A percentile compares a stretch with the other conserved stretches of the same genome.
Conservation (phyloP, 2,888 invertebrate species). For the Blastobasis adustella region DNA sequence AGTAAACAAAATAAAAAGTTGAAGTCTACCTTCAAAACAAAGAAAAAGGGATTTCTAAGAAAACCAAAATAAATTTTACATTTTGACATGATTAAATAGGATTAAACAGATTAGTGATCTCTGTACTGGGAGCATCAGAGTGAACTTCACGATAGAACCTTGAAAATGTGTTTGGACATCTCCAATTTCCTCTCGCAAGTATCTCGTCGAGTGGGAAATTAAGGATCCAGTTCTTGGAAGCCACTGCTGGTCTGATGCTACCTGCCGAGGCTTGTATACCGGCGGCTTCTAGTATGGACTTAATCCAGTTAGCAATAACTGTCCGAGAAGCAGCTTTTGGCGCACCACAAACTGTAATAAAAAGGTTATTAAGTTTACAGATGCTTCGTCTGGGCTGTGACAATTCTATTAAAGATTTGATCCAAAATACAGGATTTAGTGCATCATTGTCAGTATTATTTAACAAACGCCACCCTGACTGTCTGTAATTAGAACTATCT, state of each 20-base stretch:
- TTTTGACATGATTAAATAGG: too few species aligned
- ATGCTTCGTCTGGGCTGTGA: not conserved
- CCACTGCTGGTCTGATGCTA: slow-evolving; percentile 18
- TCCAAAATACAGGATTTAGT: slow-evolving; percentile 9
- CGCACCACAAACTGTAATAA: slow-evolving; percentile 7
- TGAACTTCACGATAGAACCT: too few species aligned
- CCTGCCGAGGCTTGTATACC: slow-evolving; percentile 15
- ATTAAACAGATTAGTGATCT: too few species aligned
- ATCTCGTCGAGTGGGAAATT: too few species aligned
- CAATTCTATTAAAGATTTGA: not conserved
- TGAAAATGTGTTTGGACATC: too few species aligned
- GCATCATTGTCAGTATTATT: slow-evolving; percentile 1
- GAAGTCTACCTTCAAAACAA: too few species aligned
- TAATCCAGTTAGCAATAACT: slow-evolving; percentile 16
- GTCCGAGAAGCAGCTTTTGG: slow-evolving; percentile 11
- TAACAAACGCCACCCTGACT: slow-evolving; percentile 15
- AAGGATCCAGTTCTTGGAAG: too few species aligned
- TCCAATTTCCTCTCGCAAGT: too few species aligned
- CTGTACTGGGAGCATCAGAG: too few species aligned
- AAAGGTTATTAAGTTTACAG: slow-evolving; percentile 3
- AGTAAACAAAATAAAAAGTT: too few species aligned
- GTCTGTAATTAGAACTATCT: slow-evolving; percentile 10
- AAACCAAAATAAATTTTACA: too few species aligned
- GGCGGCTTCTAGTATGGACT: slow-evolving; percentile 11
- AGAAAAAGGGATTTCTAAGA: too few species aligned